These are phyloP conservation scores for Triops longicaudatus DNA, from an alignment of 1,140 invertebrate genomes.

Conservation along the genomic window DNA sequence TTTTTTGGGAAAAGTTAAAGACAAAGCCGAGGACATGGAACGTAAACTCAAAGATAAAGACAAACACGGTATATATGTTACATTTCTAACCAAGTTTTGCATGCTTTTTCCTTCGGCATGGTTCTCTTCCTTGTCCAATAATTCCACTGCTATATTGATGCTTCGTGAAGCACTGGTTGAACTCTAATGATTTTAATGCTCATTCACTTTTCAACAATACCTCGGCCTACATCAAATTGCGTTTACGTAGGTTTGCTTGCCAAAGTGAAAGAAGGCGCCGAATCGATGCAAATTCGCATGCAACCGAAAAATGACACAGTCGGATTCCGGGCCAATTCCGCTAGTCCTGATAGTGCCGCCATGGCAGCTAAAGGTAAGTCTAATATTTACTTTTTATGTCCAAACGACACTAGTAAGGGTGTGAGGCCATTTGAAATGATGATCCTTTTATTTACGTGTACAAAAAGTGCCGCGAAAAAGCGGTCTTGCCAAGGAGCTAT, in stretches of 20 bases:
- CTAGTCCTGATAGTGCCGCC: constrained; percentile 5
- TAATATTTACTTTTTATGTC: background rate
- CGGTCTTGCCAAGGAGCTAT: background rate
- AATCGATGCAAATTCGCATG: constrained; percentile 84
- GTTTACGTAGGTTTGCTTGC: constrained; percentile 67
- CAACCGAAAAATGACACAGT: constrained; percentile 74
- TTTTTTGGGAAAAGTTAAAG: constrained; percentile 85
- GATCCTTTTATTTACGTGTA: background rate
- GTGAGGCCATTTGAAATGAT: background rate
- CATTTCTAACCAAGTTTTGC: background rate
- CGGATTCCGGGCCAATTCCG: constrained; percentile 36
- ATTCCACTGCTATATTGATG: constrained; percentile 19
- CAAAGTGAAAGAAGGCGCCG: constrained; percentile 92
- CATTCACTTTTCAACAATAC: no score
- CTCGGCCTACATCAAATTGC: background rate
- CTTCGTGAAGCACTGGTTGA: background rate
- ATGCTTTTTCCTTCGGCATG: background rate
- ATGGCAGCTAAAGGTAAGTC: constrained; percentile 1
- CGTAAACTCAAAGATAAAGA: constrained; percentile 83
- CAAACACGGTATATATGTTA: constrained; percentile 60
- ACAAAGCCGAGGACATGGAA: constrained; percentile 83
- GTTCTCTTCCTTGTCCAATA: background rate
- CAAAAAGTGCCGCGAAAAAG: background rate
- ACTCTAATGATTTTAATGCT: no score
- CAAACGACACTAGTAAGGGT: background rate